phyloP scores from a whole-genome alignment of 2,888 invertebrate species.

The Plagodis pulveraria region DNA sequence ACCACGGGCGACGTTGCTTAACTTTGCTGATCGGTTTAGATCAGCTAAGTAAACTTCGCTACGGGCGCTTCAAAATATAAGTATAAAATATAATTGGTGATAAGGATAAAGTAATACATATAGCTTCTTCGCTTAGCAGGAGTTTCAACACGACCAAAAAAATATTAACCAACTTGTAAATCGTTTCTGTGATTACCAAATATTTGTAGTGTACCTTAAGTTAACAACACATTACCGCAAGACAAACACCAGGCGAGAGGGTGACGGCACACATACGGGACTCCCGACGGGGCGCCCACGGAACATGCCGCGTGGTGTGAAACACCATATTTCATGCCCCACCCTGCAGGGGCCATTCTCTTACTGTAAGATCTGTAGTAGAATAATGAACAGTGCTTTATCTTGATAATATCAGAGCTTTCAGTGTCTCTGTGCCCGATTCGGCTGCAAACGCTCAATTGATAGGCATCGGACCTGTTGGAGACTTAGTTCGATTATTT shows the following conservation, averaged over 20 bases:
- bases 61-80: no score
- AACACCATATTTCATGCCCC: constrained; percentile 78
- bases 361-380: constrained; percentile 37
- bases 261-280: constrained; percentile 35
- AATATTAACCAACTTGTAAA: not conserved
- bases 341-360: constrained; percentile 69
- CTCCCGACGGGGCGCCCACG: constrained; percentile 59
- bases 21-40: no score
- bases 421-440: no score
- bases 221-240: constrained; percentile 20
- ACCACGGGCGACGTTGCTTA: no score
- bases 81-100: no score
- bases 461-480: no score
- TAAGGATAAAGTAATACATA: no score
- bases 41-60: no score
- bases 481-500: no score
- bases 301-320: constrained; percentile 78
- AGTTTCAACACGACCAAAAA: no score
- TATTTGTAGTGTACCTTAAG: constrained; percentile 38
- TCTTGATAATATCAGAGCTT: not conserved
- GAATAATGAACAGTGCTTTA: constrained; percentile 10
- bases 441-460: no score
- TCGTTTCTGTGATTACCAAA: constrained; percentile 21
- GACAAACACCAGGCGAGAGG: constrained; percentile 28
- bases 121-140: no score